A percentile compares a stretch with the other conserved stretches of the same genome.
phyloP scores from a whole-genome alignment of 2,113 vertebrate species.

The Sander vitreus region DNA sequence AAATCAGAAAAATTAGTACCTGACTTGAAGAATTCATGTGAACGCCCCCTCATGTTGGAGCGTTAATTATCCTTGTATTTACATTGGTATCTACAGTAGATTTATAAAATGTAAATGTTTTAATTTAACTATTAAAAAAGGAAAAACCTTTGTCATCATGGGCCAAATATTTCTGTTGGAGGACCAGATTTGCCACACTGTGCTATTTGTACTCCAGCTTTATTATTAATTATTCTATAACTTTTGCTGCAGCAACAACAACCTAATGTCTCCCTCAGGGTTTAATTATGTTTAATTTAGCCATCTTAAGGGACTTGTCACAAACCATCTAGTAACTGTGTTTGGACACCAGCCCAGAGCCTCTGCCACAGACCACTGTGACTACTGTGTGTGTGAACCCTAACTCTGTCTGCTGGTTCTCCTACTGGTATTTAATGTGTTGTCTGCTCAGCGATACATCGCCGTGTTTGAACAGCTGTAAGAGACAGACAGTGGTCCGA shows the following conservation, averaged over 20 bases:
- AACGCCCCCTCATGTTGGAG: no score
- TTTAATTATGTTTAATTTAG: conserved; percentile 23
- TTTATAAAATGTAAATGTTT: neutral
- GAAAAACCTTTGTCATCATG: neutral
- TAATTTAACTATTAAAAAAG: neutral
- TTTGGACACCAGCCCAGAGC: conserved; percentile 13
- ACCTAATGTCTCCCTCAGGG: neutral
- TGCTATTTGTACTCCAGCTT: neutral
- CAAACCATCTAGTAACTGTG: neutral
- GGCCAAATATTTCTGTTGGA: neutral
- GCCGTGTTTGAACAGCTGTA: conserved; percentile 77
- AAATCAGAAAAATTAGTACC: no score
- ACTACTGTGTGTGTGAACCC: conserved; percentile 40
- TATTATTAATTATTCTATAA: neutral
- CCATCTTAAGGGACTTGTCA: neutral
- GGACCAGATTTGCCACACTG: no score
- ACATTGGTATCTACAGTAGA: neutral
- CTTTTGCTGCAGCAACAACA: neutral
- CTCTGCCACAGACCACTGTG: neutral
- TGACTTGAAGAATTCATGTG: no score
- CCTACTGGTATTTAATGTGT: conserved; percentile 47
- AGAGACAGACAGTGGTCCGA: conserved; percentile 45
- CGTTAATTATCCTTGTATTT: no score
- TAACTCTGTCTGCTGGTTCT: conserved; percentile 5
- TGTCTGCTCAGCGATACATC: conserved; percentile 53